Evolutionary conservation across 1,140 invertebrate genomes (phyloP).

Genomic region (Sogatella furcifera): DNA sequence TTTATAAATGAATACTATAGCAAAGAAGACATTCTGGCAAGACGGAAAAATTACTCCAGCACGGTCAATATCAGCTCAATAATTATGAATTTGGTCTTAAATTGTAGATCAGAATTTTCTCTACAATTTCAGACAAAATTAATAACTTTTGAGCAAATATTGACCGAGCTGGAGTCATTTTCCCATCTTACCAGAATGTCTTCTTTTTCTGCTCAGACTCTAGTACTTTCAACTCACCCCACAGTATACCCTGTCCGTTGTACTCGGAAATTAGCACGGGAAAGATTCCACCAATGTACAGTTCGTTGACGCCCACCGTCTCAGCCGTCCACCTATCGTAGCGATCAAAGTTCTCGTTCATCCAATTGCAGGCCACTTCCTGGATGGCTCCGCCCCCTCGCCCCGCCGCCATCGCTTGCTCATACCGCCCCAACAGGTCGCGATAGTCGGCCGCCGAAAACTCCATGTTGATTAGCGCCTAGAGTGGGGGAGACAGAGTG

Average conservation of each 20-base stretch:
- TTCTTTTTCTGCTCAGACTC: too few relatives aligned
- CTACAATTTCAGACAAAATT: too few relatives aligned
- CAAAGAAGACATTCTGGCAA: too few relatives aligned
- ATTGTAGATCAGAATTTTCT: too few relatives aligned
- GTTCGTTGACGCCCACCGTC: slow-evolving; percentile 37
- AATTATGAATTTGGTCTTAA: too few relatives aligned
- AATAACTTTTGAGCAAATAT: too few relatives aligned
- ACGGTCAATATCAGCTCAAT: too few relatives aligned
- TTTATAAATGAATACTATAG: too few relatives aligned
- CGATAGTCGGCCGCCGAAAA: slow-evolving; percentile 43
- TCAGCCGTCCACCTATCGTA: slow-evolving; percentile 44
- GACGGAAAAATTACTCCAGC: too few relatives aligned
- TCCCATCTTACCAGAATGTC: too few relatives aligned
- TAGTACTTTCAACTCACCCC: slow-evolving; percentile 26
- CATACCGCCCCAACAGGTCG: slow-evolving; percentile 38
- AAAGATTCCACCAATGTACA: slow-evolving; percentile 66
- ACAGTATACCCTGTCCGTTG: slow-evolving; percentile 38
- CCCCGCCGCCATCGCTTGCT: slow-evolving; percentile 20
- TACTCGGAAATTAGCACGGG: slow-evolving; percentile 48
- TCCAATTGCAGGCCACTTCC: slow-evolving; percentile 57
- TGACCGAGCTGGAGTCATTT: too few relatives aligned
- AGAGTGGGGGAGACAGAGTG: slow-evolving; percentile 15
- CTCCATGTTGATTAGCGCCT: slow-evolving; percentile 43
- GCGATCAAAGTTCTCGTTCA: slow-evolving; percentile 40
- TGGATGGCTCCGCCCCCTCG: neutral